Evolutionary conservation across 2,113 vertebrate species (phyloP), one percentile per base, ranked within the genome.

Genomic region (Actenoides hombroni): DNA sequence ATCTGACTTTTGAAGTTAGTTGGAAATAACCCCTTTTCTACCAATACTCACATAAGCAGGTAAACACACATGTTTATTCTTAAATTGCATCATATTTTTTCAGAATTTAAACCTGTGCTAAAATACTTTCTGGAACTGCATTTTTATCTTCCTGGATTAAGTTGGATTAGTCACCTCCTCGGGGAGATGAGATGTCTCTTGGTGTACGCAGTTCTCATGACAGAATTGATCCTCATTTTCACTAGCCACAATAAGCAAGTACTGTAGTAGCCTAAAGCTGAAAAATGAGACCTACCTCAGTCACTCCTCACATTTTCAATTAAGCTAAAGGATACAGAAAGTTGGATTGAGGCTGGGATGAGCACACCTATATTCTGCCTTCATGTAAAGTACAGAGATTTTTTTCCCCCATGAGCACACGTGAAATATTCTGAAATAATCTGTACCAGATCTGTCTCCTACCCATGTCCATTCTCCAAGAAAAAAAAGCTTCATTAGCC

Each of bases 111-210:
- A 73, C 40, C 33, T 46, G 33, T 75, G 8, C 61, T 73, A 82
- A 90, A 37, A 74, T 73, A 39, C 56, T 74, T 71, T n/a, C 28
- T 85, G 74, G 56, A 92, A 61, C 33, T 15, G 5, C 10, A 40
- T 65, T 92, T 94, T 94, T 89, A 76, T 94, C 69, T 91, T 82
- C 20, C 49, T 71, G 78, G 84, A 89, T 87, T 82, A 91, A 61
- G 48, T 57, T 60, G 35, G 24, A 94, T 94, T 82, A 95, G 61
- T 91, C 89, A 95, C 37, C 78, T 95, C 91, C 89, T 59, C 6
- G 6, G 77, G 65, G 61, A 95, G 48, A 94, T 68, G 81, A 94
- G 64, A 84, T 28, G 14, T 40, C 33, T 84, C 56, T 63, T 75
- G 33, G 28, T 94, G 48, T 78, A 51, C 35, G 60, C 65, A 60